These are phyloP conservation scores for Microctenopoma lineatum DNA, from an alignment of 2,797 vertebrate species.

Conservation along the genomic window DNA sequence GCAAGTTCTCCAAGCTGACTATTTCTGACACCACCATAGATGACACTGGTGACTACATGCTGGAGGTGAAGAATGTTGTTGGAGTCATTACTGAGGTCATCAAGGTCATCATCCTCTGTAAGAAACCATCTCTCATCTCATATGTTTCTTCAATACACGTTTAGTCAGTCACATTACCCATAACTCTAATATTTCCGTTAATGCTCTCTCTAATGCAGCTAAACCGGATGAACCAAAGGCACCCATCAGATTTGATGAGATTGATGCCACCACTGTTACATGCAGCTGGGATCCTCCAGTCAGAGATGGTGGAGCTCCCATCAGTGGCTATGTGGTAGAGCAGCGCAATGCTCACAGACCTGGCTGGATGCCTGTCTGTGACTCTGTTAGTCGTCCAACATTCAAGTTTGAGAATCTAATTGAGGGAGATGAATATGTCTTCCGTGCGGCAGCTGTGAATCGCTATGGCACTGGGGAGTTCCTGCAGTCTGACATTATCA, in stretches of 20 bases:
- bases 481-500: constrained; percentile 93
- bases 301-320: constrained; percentile 92
- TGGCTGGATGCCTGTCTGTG: constrained; percentile 95
- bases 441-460: constrained; percentile 95
- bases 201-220: constrained; percentile 75
- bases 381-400: constrained; percentile 92
- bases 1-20: constrained; percentile 90
- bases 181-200: background rate
- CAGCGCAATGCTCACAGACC: constrained; percentile 98
- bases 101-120: constrained; percentile 96
- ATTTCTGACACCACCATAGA: constrained; percentile 93
- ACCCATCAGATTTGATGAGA: constrained; percentile 91
- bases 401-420: constrained; percentile 94
- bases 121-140: constrained; percentile 58
- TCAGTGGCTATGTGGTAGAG: constrained; percentile 94
- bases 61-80: constrained; percentile 93
- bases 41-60: constrained; percentile 91
- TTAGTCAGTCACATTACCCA: background rate
- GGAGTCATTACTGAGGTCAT: constrained; percentile 89
- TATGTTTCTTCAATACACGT: background rate
- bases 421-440: constrained; percentile 96
- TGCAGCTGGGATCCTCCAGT: constrained; percentile 94
- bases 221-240: constrained; percentile 95
- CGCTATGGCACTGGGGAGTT: constrained; percentile 95
- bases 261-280: constrained; percentile 91